Evolutionary conservation across 2,888 invertebrate genomes (phyloP), one percentile per base, ranked within the genome.

Genomic region (Cyclophora albipunctata): DNA sequence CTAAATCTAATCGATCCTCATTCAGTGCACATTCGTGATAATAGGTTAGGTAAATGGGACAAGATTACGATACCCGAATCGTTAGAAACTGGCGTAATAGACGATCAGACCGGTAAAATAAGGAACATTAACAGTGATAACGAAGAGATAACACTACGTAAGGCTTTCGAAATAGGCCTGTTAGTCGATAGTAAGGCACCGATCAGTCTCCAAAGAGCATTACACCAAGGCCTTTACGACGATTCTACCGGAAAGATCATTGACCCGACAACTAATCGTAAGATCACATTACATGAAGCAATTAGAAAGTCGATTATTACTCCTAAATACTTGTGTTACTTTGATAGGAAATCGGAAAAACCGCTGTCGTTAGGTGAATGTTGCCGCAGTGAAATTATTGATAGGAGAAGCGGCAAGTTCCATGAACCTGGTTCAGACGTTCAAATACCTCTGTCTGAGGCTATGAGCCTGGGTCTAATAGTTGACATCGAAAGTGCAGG

Each of bases 221-320:
- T 97, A 48, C 96, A 96, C 73, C 94, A 96, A 82, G 96, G 96
- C 2, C 84, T 96, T 0, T 96, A 96, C 70, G 95, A 96, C 62
- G 94, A 95, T 53, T 90, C 89, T 53, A 93, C 92, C 0, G 95
- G 96, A 6, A 95, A 95, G 86, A 91, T 98, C 47, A 90, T 93
- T 41, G 97, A 98, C 81, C 94, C 95, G 0, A 91, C 91, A 52
- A 94, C 93, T 3, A 93, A 94, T 45, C 91, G 94, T 54, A 91
- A 93, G 66, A 93, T 97, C 3, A 95, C 96, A 2, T 78, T 96
- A 42, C 94, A 96, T 64, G 96, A 96, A 82, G 93, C 96, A 2
- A 94, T 96, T 69, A 91, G 96, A 46, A 91, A 93, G 59, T 95
- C 93, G 56, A 90, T 95, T 3, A 92, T 97, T 48, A 95, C 95